A percentile compares a stretch with the other conserved stretches of the same genome.
These are phyloP conservation scores for Styela clava DNA, from an alignment of 23 tunicate species.

Conservation along the genomic window DNA sequence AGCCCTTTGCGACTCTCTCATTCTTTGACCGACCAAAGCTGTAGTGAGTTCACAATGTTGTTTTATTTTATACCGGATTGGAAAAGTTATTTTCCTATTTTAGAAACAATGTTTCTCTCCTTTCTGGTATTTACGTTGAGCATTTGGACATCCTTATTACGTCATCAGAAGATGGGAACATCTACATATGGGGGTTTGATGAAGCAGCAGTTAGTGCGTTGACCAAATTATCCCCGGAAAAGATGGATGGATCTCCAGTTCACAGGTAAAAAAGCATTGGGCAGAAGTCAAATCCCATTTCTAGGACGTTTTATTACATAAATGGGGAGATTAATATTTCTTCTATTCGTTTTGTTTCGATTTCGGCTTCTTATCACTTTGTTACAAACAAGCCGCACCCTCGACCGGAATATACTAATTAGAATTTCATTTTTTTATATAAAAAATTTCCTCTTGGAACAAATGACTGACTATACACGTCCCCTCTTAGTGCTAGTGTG, in stretches of 20 bases:
- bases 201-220: slow-evolving; percentile 83
- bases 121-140: slow-evolving; percentile 67
- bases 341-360: not conserved
- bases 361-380: too few species aligned
- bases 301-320: too few species aligned
- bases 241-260: not conserved
- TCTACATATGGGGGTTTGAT: slow-evolving; percentile 96
- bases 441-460: too few species aligned
- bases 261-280: slow-evolving; percentile 24
- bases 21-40: too few species aligned
- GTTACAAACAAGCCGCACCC: too few species aligned
- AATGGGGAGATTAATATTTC: not conserved
- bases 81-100: not conserved
- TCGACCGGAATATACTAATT: too few species aligned
- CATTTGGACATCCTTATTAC: slow-evolving; percentile 74
- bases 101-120: slow-evolving; percentile 52
- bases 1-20: too few species aligned
- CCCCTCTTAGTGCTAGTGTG: too few species aligned
- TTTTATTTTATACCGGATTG: too few species aligned
- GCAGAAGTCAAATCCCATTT: not conserved
- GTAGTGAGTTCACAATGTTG: too few species aligned
- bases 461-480: too few species aligned
- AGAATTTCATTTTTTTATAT: too few species aligned
- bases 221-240: slow-evolving; percentile 50
- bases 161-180: slow-evolving; percentile 83